Evolutionary conservation across 2,113 vertebrate species (phyloP).

Genomic region (Indri indri): DNA sequence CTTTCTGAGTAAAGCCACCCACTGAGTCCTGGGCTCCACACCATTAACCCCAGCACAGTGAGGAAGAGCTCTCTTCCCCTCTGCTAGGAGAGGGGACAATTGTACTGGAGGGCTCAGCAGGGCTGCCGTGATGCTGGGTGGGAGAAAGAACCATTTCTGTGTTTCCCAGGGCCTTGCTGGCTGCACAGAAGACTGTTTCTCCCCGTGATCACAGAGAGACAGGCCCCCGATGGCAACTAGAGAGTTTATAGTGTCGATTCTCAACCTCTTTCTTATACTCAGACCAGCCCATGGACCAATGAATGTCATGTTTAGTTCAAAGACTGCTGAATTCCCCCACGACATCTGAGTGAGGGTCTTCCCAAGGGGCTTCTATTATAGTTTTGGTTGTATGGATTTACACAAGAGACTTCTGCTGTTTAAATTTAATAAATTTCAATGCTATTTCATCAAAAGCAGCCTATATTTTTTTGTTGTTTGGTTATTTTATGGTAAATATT

Average conservation of each 20-base stretch:
- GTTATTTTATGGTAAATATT: neutral
- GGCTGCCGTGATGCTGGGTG: neutral
- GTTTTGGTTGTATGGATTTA: neutral
- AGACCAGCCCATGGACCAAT: neutral
- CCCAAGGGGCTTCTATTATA: neutral
- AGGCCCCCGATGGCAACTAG: neutral
- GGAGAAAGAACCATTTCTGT: neutral
- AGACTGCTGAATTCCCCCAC: fast-evolving
- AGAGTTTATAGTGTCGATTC: neutral
- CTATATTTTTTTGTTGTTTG: neutral
- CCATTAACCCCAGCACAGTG: neutral
- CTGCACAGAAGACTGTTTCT: neutral
- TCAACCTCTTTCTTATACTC: neutral
- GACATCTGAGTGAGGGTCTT: neutral
- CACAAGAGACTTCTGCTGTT: neutral
- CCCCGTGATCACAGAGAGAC: neutral
- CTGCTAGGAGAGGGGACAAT: neutral
- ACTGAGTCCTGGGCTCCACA: fast-evolving
- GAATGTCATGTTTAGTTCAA: neutral
- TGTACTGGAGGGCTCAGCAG: too few species aligned
- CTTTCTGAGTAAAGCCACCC: neutral
- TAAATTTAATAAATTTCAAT: neutral
- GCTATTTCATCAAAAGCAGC: neutral
- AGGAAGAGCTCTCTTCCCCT: neutral
- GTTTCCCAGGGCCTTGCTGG: neutral